phyloP scores from a whole-genome alignment of 2,113 vertebrate genomes.

The Leucosticte australis region DNA sequence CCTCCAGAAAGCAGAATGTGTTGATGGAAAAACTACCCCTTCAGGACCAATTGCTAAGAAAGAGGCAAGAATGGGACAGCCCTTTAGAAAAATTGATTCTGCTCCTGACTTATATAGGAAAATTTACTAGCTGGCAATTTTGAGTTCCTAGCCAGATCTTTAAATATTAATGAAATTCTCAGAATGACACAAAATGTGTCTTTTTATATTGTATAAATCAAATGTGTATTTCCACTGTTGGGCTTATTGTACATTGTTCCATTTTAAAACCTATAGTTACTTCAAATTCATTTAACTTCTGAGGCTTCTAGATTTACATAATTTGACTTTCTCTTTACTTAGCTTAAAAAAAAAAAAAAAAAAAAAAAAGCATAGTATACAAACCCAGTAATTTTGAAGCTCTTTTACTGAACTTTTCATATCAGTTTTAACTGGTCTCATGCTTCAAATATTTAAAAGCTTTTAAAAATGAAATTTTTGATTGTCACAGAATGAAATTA shows the following conservation, averaged over 20 bases:
- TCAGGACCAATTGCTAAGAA: background rate
- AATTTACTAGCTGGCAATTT: background rate
- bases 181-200: background rate
- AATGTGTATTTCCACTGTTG: background rate
- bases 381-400: background rate
- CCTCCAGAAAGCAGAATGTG: background rate
- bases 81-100: background rate
- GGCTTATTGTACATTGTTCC: background rate
- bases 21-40: background rate
- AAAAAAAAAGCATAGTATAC: accelerated
- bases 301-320: background rate
- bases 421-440: background rate
- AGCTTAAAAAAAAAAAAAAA: background rate
- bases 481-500: background rate
- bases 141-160: background rate
- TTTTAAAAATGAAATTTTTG: background rate
- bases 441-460: background rate
- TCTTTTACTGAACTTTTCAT: background rate
- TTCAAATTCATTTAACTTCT: background rate
- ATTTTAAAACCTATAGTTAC: background rate
- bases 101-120: background rate
- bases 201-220: background rate
- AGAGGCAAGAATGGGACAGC: background rate
- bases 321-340: background rate
- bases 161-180: background rate